Evolutionary conservation across 2,113 vertebrate genomes (phyloP).

Genomic region (mouse (Mus musculus)): GRCm39 chr7:64427001-64427500

Average conservation of each 20-base stretch:
- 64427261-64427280: neutral
- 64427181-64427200: neutral
- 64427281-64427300: neutral
- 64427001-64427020: too few relatives aligned
- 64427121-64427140: neutral
- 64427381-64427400: fast-evolving
- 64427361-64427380: too few relatives aligned
- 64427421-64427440: neutral
- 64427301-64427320: neutral
- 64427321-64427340: neutral
- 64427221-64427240: neutral
- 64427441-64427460: too few relatives aligned
- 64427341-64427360: neutral
- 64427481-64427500: fast-evolving
- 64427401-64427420: neutral
- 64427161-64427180: neutral
- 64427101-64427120: neutral
- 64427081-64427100: neutral
- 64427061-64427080: neutral
- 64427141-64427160: neutral
- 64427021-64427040: neutral
- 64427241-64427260: neutral
- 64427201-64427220: neutral
- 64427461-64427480: neutral
- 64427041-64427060: too few relatives aligned